These are phyloP conservation scores for Stratiomys singularior DNA, from an alignment of 2,888 invertebrate genomes.

Conservation along the genomic window DNA sequence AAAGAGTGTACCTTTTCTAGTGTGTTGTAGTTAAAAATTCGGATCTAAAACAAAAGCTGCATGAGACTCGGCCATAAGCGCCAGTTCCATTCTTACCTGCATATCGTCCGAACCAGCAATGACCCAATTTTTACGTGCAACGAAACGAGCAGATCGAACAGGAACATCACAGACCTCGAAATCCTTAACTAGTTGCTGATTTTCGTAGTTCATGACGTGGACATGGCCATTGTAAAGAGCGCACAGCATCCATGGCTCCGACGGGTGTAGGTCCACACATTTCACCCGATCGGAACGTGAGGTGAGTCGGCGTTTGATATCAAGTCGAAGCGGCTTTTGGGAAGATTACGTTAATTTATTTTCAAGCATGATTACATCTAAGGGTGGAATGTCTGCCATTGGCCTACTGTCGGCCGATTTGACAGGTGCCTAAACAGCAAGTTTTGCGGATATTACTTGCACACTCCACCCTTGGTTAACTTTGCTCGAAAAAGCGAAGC, in stretches of 20 bases:
- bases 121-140: conserved; percentile 98
- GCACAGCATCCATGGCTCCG: conserved; percentile 98
- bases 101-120: conserved; percentile 97
- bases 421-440: too few species aligned
- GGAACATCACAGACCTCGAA: conserved; percentile 97
- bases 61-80: too few species aligned
- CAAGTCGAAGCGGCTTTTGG: conserved; percentile 90
- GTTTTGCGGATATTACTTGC: too few species aligned
- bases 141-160: conserved; percentile 94
- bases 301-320: conserved; percentile 97
- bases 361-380: too few species aligned
- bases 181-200: conserved; percentile 87
- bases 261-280: conserved; percentile 96
- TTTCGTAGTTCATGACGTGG: conserved; percentile 99
- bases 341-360: not conserved
- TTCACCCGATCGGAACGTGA: conserved; percentile 98
- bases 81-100: too few species aligned
- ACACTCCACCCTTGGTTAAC: too few species aligned
- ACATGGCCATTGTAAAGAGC: conserved; percentile 99
- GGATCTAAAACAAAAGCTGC: conserved; percentile 66
- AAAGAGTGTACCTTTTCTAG: conserved; percentile 94
- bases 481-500: too few species aligned
- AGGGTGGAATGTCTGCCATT: too few species aligned
- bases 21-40: conserved; percentile 99
- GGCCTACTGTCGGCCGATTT: too few species aligned